These are phyloP conservation scores for Oegoconia quadripuncta DNA, from an alignment of 2,888 invertebrate genomes.

Conservation along the genomic window DNA sequence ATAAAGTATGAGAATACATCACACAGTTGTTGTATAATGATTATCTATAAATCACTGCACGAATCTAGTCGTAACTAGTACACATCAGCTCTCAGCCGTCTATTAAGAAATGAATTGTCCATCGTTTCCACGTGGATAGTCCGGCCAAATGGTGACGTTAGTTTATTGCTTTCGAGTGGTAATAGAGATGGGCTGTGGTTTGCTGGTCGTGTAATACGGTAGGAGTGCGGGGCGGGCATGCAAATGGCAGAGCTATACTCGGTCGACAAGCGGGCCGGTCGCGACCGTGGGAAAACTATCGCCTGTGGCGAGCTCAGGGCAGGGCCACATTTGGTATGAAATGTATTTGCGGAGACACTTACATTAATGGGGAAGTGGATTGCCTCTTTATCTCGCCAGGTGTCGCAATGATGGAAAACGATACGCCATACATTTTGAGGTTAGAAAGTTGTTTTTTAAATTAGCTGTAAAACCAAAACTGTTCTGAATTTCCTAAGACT, in stretches of 20 bases:
- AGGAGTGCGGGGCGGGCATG: slow-evolving; percentile 68
- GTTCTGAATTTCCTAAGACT: too few species aligned
- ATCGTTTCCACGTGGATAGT: slow-evolving; percentile 35
- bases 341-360: too few species aligned
- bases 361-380: too few species aligned
- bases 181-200: slow-evolving; percentile 25
- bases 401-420: too few species aligned
- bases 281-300: slow-evolving; percentile 79
- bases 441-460: too few species aligned
- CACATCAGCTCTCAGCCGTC: slow-evolving; percentile 28
- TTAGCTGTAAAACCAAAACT: too few species aligned
- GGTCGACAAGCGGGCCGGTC: slow-evolving; percentile 63
- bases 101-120: slow-evolving; percentile 53
- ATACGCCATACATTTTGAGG: too few species aligned
- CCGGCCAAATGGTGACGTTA: slow-evolving; percentile 33
- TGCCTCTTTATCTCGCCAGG: too few species aligned
- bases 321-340: slow-evolving; percentile 43
- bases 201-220: slow-evolving; percentile 63
- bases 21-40: slow-evolving; percentile 4
- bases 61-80: slow-evolving; percentile 46
- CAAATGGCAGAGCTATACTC: slow-evolving; percentile 75
- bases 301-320: slow-evolving; percentile 69
- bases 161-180: slow-evolving; percentile 15
- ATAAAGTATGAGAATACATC: neutral
- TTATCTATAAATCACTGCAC: slow-evolving; percentile 20